These are phyloP conservation scores for Drosophila engyochracea DNA, from an alignment of 2,888 invertebrate species.

Conservation along the genomic window DNA sequence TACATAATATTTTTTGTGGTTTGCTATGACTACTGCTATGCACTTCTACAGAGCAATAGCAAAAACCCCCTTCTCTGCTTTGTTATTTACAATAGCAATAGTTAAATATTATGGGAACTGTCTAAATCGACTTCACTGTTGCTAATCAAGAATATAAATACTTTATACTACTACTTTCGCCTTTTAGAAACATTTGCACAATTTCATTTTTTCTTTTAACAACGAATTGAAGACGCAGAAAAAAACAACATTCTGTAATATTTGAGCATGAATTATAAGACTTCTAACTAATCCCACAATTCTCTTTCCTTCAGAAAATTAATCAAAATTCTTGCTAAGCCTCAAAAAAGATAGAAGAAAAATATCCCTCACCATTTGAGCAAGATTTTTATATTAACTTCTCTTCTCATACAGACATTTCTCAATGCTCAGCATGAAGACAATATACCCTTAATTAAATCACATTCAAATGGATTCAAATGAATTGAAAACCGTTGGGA, in stretches of 20 bases:
- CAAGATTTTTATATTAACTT: neutral
- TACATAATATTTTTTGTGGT: neutral
- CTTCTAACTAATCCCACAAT: neutral
- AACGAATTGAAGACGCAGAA: neutral
- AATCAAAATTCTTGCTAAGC: neutral
- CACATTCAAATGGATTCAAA: constrained; percentile 3
- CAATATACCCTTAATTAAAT: constrained; percentile 7
- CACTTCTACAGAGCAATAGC: neutral
- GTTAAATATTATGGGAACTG: neutral
- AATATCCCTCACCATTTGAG: neutral
- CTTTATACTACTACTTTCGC: neutral
- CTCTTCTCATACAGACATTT: neutral
- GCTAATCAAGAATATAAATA: neutral
- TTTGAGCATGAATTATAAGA: no score
- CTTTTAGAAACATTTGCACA: neutral
- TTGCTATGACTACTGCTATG: neutral
- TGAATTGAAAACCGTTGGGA: constrained; percentile 21
- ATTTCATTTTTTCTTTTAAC: neutral
- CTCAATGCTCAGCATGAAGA: neutral
- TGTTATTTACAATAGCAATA: neutral
- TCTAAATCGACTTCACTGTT: neutral
- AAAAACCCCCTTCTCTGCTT: neutral
- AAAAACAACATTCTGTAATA: neutral
- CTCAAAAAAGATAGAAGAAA: neutral
- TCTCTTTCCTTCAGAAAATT: neutral